Base-by-base conservation (phyloP, 2,797 vertebrate genomes). In the Alauda arvensis region DNA sequence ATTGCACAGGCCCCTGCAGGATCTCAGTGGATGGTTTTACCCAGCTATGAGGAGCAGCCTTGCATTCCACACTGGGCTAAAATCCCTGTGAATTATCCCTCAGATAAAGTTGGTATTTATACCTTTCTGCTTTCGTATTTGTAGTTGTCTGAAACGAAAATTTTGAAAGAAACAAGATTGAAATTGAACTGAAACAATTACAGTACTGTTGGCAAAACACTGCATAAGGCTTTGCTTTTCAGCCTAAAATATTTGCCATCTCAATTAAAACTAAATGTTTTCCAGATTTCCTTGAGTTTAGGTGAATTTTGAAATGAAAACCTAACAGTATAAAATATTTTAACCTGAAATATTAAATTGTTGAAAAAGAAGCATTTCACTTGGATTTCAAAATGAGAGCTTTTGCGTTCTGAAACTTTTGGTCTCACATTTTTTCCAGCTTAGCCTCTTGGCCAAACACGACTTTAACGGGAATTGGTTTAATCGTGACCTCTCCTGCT, bases 301-400 rank as follows among this genome's bases (percentile, higher is more conserved):
- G 39, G 55, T 79, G 77, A 74, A 56, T 88, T 91, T 87, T 56
- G 53, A 70, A 82, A 80, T 59, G 48, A 77, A 75, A 87, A 43
- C 9, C 2, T 45, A 34, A 52, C 24, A 12, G 55, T 49, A 42
- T 49, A 59, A 71, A 87, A 66, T 34, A 76, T 42, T 75, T 87
- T 62, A 65, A 23, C 26, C 11, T 13, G 12, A 83, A 86, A 82
- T 23, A 33, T 42, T 37, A 34, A 70, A 49, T 67, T 37, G 13
- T 75, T 4, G 1, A 31, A 46, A 77, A 63, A 80, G 9, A 68
- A 88, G 25, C 26, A 59, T 25, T 75, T 68, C 6, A 18, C 39
- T 77, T 74, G 7, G 57, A 28, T 77, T 80, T 85, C 25, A 80
- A 62, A 80, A 51, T 16, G 49, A 52, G 34, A 53, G 69, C 4